phyloP scores from a whole-genome alignment of 35 echinoderm and acorn worm genomes.

The Strongylocentrotus purpuratus region DNA sequence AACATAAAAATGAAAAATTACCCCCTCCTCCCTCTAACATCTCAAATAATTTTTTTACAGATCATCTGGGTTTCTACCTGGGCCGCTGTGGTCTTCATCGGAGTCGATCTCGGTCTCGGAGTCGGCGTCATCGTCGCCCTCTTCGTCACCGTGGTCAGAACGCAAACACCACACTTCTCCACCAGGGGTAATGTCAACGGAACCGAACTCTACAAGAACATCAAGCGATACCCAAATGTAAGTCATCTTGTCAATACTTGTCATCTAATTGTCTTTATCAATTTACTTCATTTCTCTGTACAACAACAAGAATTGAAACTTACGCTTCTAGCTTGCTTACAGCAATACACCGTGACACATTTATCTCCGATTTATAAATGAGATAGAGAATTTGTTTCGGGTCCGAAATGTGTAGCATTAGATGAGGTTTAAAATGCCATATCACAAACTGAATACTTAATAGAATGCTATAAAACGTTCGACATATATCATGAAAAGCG shows the following conservation, averaged over 20 bases:
- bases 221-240: constrained; percentile 68
- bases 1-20: background rate
- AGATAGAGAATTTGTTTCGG: too few relatives aligned
- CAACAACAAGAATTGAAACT: too few relatives aligned
- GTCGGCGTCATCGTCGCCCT: constrained; percentile 81
- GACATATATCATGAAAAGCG: too few relatives aligned
- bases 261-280: too few relatives aligned
- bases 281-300: too few relatives aligned
- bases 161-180: constrained; percentile 73
- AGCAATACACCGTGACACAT: too few relatives aligned
- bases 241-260: constrained; percentile 8
- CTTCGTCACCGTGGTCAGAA: constrained; percentile 80
- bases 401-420: too few relatives aligned
- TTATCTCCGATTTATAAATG: too few relatives aligned
- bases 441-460: too few relatives aligned
- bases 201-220: constrained; percentile 89
- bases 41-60: constrained; percentile 19
- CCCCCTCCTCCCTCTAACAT: background rate
- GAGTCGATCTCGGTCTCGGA: constrained; percentile 85
- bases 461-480: too few relatives aligned
- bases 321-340: too few relatives aligned
- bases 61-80: constrained; percentile 88
- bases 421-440: too few relatives aligned
- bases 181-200: constrained; percentile 74
- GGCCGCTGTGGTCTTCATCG: constrained; percentile 67